Evolutionary conservation across 1,140 invertebrate genomes (phyloP), one percentile per base, ranked within the genome.

Genomic region (Diabrotica virgifera): DNA sequence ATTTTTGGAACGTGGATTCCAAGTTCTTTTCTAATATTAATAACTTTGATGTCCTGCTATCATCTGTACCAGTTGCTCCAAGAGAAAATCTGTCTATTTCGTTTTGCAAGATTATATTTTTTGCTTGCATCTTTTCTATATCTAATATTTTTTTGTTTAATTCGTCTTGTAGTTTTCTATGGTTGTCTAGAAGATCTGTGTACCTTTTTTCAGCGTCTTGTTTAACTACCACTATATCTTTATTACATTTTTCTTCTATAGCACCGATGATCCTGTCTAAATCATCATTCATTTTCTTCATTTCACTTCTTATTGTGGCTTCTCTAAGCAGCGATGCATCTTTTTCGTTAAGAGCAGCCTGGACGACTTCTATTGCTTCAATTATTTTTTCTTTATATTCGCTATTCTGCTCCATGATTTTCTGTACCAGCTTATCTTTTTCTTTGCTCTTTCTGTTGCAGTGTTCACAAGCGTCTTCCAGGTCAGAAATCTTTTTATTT

Each of bases 331-430:
- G 53, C 50, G 74, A 73, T 11, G 73, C 74, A 68, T 77, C 74
- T 70, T 76, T 78, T 68, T 79, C 77, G 13, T 71, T 65, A 24
- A 77, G 64, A 24, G 76, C 74, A 13, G 72, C 72, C 60, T 78
- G 74, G 50, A 75, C 76, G 9, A 78, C 59, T 50, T 70, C 64
- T 11, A 77, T 63, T n/a, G 77, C 75, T 67, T 78, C 77, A 6
- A 63, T 67, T 1, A 78, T 72, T 72, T 77, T 76, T 8, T 57
- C 55, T 64, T 72, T 71, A 38, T 70, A 74, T 59, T 76, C 71
- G 24, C 64, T 59, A 62, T 72, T 73, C 36, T 72, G 69, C 6
- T 61, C 54, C 64, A 69, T 69, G 14, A 77, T 46, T 37, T 53
- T 50, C 55, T 71, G 46, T 59, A 71, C 70, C 6, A 68, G 12